A percentile compares a stretch with the other conserved stretches of the same genome.
phyloP scores from a whole-genome alignment of 2,888 invertebrate species.

The Melanostoma mellinum region DNA sequence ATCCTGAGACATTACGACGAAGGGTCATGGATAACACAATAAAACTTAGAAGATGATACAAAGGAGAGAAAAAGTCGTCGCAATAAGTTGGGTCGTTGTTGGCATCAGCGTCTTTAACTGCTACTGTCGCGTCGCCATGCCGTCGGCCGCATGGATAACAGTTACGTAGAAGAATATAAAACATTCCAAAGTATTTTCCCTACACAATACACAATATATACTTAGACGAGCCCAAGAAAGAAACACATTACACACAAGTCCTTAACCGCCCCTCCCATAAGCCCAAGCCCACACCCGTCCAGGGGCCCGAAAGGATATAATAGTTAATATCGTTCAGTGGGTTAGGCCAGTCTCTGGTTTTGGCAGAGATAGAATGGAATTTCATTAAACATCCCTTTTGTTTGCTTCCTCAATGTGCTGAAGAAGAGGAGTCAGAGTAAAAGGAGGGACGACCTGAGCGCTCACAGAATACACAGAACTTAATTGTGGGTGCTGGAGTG shows the following conservation, averaged over 20 bases:
- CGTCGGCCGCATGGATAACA: conserved; percentile 53
- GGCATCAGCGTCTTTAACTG: conserved; percentile 52
- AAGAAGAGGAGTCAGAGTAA: conserved; percentile 1
- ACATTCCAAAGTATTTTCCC: conserved; percentile 61
- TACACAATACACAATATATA: conserved; percentile 48
- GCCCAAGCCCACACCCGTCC: neutral
- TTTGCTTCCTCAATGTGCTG: conserved; percentile 25
- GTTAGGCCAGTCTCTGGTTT: conserved; percentile 61
- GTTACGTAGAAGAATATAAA: conserved; percentile 49
- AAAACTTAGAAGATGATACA: conserved; percentile 1
- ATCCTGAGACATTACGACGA: conserved; percentile 30
- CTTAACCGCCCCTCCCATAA: neutral
- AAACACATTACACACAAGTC: conserved; percentile 9
- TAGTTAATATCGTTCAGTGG: conserved; percentile 62
- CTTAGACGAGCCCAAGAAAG: conserved; percentile 53
- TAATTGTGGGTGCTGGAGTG: conserved; percentile 32
- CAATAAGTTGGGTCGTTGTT: conserved; percentile 60
- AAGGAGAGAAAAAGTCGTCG: conserved; percentile 18
- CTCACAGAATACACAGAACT: conserved; percentile 30
- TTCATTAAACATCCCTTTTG: conserved; percentile 65
- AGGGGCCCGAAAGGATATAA: conserved; percentile 21
- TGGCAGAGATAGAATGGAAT: conserved; percentile 66
- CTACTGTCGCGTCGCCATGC: conserved; percentile 52
- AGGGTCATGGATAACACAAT: conserved; percentile 24
- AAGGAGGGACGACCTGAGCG: conserved; percentile 27